These are phyloP conservation scores for Crenuchus spilurus DNA, from an alignment of 2,797 vertebrate species.

Conservation along the genomic window DNA sequence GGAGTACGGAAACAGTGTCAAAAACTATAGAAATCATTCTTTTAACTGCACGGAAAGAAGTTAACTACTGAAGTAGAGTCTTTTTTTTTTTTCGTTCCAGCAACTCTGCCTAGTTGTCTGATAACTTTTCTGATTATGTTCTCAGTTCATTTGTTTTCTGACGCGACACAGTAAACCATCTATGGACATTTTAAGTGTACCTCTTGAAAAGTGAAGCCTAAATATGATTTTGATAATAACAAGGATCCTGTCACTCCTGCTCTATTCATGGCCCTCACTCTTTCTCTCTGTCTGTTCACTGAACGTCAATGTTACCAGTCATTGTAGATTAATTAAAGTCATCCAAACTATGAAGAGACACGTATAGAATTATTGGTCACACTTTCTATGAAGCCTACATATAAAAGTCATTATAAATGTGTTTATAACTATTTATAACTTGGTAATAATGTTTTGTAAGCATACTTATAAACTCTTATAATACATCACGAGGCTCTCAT, in stretches of 20 bases:
- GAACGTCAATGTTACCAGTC: too few species aligned
- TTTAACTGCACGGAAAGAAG: background rate
- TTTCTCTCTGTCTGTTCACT: too few species aligned
- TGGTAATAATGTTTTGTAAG: too few species aligned
- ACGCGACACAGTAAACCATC: background rate
- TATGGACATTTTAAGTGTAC: slow-evolving; percentile 11
- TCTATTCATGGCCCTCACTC: background rate
- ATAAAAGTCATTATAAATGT: too few species aligned
- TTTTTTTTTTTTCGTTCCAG: background rate
- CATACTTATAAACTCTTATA: too few species aligned
- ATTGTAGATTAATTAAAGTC: too few species aligned
- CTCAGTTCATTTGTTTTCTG: background rate
- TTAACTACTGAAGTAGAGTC: background rate
- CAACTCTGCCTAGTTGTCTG: background rate
- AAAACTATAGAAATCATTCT: slow-evolving; percentile 55
- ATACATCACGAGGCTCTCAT: too few species aligned
- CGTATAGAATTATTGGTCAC: too few species aligned
- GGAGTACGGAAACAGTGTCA: slow-evolving; percentile 49
- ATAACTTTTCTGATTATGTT: background rate
- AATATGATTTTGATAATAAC: background rate
- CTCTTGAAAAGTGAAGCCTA: background rate
- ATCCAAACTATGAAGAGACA: too few species aligned
- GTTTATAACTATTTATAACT: too few species aligned
- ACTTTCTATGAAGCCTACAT: too few species aligned
- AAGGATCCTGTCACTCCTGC: too few species aligned